Base-by-base conservation (phyloP, 2,113 vertebrate species). In the Recurvirostra avosetta region DNA sequence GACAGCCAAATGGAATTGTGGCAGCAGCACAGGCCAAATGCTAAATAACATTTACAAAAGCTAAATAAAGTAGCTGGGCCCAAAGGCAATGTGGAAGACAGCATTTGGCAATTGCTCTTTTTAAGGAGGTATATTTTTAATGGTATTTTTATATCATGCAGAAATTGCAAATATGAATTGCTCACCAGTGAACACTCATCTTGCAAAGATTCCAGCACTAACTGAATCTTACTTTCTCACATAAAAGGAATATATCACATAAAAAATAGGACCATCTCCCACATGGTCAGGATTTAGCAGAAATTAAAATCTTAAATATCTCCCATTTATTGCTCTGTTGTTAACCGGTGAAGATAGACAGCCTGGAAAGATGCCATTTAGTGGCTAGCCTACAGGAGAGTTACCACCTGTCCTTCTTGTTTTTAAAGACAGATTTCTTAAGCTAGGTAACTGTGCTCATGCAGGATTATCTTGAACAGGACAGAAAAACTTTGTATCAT, bases 281-380 rank as follows among this genome's bases (percentile, higher is more conserved):
- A 88, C 55, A 43, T 45, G 79, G 40, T 79, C 76, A 72, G 21
- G 34, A 56, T 94, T 92, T 52, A 88, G 82, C 70, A 93, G 76
- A 97, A 96, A 94, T 85, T 95, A 93, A 96, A 95, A 92, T 65
- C 78, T 88, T 94, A 95, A 95, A 75, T 91, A 65, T 79, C 45
- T 86, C 56, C 58, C 62, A 76, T 93, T 95, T 96, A 92, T 79
- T 94, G 67, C 68, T 91, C 23, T 84, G 38, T 82, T 93, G 70
- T 94, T 97, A 96, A 86, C 38, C 1, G 4, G 56, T 62, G 52
- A 80, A 80, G 84, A 72, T 59, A 70, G 74, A 63, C 43, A 68
- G 18, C 49, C 82, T 93, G 90, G 91, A 90, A 94, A 73, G 43
- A 43, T 38, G 61, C 81, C 84, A 90, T 29, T 49, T 79, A 92